Evolutionary conservation across 2,888 invertebrate genomes (phyloP).

Genomic region (Cecidostiba fungosa): DNA sequence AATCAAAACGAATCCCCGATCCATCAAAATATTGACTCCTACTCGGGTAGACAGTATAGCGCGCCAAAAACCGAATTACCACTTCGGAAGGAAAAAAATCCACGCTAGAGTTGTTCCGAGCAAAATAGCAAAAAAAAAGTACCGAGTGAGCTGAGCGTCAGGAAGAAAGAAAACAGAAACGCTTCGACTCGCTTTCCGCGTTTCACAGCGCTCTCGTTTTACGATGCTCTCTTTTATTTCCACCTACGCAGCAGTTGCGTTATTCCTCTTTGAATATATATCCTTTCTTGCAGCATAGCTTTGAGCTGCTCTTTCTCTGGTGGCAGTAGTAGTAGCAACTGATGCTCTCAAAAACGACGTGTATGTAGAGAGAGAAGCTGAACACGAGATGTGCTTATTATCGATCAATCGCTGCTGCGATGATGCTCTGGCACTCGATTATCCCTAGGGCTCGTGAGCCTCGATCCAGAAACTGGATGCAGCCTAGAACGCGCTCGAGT

Average conservation of each 20-base stretch:
- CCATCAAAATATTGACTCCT: slow-evolving; percentile 25
- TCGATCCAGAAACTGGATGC: slow-evolving; percentile 15
- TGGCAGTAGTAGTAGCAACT: not conserved
- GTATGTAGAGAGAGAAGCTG: not conserved
- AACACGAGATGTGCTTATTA: slow-evolving; percentile 40
- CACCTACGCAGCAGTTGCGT: slow-evolving; percentile 31
- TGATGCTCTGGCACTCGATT: slow-evolving; percentile 39
- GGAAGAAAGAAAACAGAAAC: slow-evolving; percentile 1
- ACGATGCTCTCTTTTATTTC: slow-evolving; percentile 44
- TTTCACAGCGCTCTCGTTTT: slow-evolving; percentile 10
- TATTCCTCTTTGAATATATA: slow-evolving; percentile 10
- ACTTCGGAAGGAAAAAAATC: not conserved
- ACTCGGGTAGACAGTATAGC: not conserved
- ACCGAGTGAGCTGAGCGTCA: not conserved
- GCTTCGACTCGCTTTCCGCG: slow-evolving; percentile 6
- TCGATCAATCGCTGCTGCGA: slow-evolving; percentile 43
- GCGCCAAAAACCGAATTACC: slow-evolving; percentile 18
- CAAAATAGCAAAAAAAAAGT: not conserved
- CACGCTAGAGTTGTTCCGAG: not conserved
- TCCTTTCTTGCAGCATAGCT: not conserved
- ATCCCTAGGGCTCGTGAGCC: slow-evolving; percentile 38
- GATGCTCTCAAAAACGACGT: slow-evolving; percentile 6
- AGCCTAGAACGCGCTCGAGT: not conserved
- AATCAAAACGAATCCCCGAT: not conserved
- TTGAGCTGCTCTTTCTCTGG: slow-evolving; percentile 7